A percentile compares a stretch with the other conserved stretches of the same genome.
Evolutionary conservation across 2,888 invertebrate species (phyloP).

Genomic region (Drosophila birchii): DNA sequence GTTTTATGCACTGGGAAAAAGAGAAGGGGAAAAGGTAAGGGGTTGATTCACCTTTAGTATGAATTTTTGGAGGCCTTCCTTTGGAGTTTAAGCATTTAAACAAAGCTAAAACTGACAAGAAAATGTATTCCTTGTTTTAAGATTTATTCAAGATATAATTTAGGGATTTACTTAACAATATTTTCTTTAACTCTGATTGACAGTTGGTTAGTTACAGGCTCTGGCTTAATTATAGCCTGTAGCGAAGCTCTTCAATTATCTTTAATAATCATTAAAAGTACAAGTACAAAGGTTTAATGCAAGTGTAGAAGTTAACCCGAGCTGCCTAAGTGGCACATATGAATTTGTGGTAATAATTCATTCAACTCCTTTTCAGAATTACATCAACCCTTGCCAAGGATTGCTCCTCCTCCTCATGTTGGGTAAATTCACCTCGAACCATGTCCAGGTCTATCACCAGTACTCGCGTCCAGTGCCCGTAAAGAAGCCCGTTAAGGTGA

Average conservation of each 20-base stretch:
- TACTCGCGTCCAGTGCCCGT: slow-evolving; percentile 79
- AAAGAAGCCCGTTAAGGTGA: slow-evolving; percentile 82
- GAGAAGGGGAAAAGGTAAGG: background rate
- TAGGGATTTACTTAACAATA: too few species aligned
- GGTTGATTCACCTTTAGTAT: background rate
- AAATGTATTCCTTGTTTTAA: too few species aligned
- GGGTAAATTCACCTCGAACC: slow-evolving; percentile 83
- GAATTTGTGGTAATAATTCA: slow-evolving; percentile 11
- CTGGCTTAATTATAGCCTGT: background rate
- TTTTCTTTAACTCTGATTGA: too few species aligned
- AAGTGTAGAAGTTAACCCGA: background rate
- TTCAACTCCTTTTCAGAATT: slow-evolving; percentile 43
- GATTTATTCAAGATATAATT: too few species aligned
- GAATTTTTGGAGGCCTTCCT: fast-evolving
- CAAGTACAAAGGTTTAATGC: too few species aligned
- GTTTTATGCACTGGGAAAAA: background rate
- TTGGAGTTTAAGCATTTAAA: background rate
- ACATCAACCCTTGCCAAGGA: slow-evolving; percentile 1
- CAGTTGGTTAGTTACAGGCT: too few species aligned
- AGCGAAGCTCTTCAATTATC: background rate
- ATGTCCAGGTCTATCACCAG: slow-evolving; percentile 83
- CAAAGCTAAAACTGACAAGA: background rate
- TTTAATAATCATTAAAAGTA: background rate
- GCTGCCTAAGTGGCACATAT: background rate
- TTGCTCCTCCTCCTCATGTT: slow-evolving; percentile 70